Evolutionary conservation across 1,140 invertebrate species (phyloP).

Genomic region (Mactra quadrangularis): DNA sequence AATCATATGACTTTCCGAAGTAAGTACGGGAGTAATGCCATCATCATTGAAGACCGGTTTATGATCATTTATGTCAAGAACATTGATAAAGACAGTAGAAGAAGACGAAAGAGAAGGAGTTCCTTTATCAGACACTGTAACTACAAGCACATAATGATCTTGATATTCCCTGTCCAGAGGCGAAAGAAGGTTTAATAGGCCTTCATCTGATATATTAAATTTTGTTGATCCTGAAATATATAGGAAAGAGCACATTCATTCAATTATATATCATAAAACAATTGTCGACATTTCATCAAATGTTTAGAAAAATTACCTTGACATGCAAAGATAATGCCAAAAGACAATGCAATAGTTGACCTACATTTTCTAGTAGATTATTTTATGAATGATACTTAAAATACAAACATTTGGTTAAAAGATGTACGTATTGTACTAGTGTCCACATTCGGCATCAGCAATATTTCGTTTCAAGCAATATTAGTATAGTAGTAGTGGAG

Average conservation of each 20-base stretch:
- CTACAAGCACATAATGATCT: constrained; percentile 92
- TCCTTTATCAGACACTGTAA: constrained; percentile 91
- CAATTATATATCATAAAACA: neutral
- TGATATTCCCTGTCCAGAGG: constrained; percentile 92
- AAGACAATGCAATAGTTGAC: no score
- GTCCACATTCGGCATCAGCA: neutral
- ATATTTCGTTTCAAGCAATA: neutral
- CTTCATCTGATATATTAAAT: constrained; percentile 43
- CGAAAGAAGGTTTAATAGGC: constrained; percentile 11
- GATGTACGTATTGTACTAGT: neutral
- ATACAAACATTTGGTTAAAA: no score
- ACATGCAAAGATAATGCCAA: no score
- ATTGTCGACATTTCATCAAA: neutral
- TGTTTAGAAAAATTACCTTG: no score
- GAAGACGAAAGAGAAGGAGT: constrained; percentile 51
- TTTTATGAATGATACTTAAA: no score
- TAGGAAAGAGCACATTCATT: constrained; percentile 17
- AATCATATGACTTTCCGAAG: constrained; percentile 84
- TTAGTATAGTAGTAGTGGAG: no score
- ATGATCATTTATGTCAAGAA: constrained; percentile 97
- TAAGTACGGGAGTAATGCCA: constrained; percentile 36
- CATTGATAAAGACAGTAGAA: constrained; percentile 87
- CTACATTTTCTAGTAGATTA: no score
- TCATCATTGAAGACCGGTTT: constrained; percentile 89
- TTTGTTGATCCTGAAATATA: neutral